phyloP scores from a whole-genome alignment of 1,140 invertebrate genomes.

The Metopolophium dirhodum region DNA sequence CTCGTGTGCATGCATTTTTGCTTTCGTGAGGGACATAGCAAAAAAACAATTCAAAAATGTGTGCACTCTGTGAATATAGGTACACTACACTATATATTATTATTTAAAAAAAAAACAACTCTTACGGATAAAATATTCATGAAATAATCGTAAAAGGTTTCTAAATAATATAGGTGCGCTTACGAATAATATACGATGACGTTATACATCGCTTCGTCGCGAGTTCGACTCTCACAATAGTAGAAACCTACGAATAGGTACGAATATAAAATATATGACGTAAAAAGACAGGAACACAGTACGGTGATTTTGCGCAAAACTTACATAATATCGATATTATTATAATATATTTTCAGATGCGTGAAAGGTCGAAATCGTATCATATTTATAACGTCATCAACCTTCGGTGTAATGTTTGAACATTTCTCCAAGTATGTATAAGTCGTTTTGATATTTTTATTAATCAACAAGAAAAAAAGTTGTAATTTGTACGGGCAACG shows the following conservation, averaged over 20 bases:
- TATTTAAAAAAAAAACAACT: background rate
- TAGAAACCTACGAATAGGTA: background rate
- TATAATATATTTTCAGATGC: background rate
- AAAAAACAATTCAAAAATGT: background rate
- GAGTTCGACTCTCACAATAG: background rate
- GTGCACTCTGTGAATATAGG: background rate
- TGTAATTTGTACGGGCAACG: no score
- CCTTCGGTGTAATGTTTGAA: background rate
- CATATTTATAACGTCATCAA: background rate
- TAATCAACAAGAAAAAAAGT: background rate
- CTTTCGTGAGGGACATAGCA: background rate
- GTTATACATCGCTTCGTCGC: background rate
- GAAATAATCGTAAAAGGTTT: background rate
- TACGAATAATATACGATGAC: background rate
- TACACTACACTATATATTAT: background rate
- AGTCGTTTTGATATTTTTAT: background rate
- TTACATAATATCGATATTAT: background rate
- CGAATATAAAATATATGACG: no score
- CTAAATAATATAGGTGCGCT: background rate
- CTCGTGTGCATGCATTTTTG: background rate
- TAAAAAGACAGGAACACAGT: no score
- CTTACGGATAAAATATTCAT: background rate
- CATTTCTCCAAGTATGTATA: background rate
- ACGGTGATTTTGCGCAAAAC: background rate
- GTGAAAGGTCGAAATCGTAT: background rate